Evolutionary conservation across 2,797 vertebrate genomes (phyloP).

Genomic region (Pangasius mekongensis): DNA sequence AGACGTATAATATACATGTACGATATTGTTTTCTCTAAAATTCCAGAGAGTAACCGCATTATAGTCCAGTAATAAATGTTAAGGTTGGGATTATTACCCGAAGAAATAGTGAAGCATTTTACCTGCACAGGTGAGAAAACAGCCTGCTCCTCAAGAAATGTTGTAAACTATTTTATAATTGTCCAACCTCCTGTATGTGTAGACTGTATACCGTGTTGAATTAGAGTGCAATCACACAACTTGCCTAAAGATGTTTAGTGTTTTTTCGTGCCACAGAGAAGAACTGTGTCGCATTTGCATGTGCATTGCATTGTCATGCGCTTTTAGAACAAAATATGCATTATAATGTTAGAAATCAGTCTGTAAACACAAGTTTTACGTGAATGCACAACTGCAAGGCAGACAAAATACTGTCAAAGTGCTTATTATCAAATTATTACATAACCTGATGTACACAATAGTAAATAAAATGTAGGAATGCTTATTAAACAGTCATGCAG

Average conservation of each 20-base stretch:
- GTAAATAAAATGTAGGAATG: not conserved
- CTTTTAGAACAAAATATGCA: not conserved
- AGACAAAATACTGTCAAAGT: not conserved
- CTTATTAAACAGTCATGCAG: not conserved
- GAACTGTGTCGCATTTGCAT: not conserved
- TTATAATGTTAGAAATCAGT: not conserved
- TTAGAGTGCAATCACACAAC: not conserved
- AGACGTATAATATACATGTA: not conserved
- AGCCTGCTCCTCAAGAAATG: not conserved
- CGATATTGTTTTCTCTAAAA: not conserved
- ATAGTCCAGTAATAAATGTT: not conserved
- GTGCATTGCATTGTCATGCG: not conserved
- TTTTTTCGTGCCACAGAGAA: not conserved
- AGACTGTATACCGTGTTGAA: not conserved
- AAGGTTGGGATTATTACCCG: not conserved
- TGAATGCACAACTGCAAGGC: not conserved
- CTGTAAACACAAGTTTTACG: not conserved
- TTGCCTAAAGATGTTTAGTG: not conserved
- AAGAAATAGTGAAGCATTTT: not conserved
- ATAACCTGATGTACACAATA: not conserved
- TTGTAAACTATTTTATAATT: not conserved
- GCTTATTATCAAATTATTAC: not conserved
- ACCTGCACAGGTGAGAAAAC: not conserved
- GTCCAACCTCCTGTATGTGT: too few species aligned
- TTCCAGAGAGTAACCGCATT: not conserved